Base-by-base conservation (phyloP, 2,888 invertebrate species). In the Sepiola atlantica region DNA sequence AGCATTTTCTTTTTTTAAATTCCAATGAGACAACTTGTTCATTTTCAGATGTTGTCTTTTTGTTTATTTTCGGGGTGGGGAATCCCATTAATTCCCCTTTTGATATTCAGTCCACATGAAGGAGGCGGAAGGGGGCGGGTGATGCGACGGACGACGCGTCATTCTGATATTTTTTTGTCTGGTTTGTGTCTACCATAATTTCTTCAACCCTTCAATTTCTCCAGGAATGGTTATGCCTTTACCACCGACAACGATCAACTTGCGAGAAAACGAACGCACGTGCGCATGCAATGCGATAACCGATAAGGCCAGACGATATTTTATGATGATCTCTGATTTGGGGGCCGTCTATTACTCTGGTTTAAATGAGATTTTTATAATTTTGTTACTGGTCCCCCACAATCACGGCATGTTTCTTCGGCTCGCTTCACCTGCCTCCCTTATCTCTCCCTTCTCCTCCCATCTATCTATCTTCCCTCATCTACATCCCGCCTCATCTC, bases 121-220 rank as follows among this genome's bases (percentile, higher is more conserved):
- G n/a, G 18, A n/a, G n/a, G n/a, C n/a, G n/a, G n/a, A n/a, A n/a
- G n/a, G n/a, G n/a, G n/a, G n/a, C n/a, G n/a, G n/a, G n/a, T n/a
- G n/a, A n/a, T n/a, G n/a, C 3, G n/a, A 32, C n/a, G 77, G 77
- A 77, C 4, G 77, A 77, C 16, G 16, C n/a, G 21, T n/a, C n/a
- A n/a, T 16, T 16, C n/a, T 77, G 8, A n/a, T 77, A 61, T 61
- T 77, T 77, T 45, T 32, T 18, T 77, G 32, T 77, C n/a, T n/a
- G 77, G 77, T n/a, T n/a, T 77, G 77, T 32, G 77, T 77, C 77
- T 77, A 77, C 32, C 77, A 77, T 77, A 77, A 77, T n/a, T 77
- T 77, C 10, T 77, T 77, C 77, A 12, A 77, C 77, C 77, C 28
- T 77, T 77, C 28, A 77, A 77, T 77, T 77, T 77, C 77, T 77